Base-by-base conservation (phyloP, 2,113 vertebrate genomes). In the Hirundichthys speculiger region DNA sequence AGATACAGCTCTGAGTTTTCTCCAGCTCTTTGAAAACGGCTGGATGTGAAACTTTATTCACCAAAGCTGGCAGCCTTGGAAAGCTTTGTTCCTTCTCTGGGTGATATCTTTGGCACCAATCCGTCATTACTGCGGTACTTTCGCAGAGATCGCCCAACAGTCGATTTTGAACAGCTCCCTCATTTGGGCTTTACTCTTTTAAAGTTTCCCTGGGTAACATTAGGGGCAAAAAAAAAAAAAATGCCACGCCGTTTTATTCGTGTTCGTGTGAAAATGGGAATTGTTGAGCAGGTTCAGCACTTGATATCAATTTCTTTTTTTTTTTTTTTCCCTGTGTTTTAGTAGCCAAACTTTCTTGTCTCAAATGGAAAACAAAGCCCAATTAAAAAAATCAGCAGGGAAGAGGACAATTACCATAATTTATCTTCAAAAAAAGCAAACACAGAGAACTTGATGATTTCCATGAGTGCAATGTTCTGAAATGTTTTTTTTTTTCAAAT, bases 41-140 rank as follows among this genome's bases (percentile, higher is more conserved):
- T 27, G 53, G 42, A 73, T 64, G 74, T 77, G 34, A 62, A 73
- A 50, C 20, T 39, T 63, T 56, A 52, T 42, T 16, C 22, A 18
- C 18, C 65, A 27, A 43, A 60, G 50, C 21, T 63, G 64, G 24
- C 53, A 42, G 34, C 7, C 69, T 40, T 55, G 24, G 63, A 82
- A 39, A 58, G 60, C n/a, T 55, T 66, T 41, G 8, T 52, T 56
- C 13, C 13, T 38, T 7, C 21, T 69, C 25, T 74, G 68, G 42
- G 38, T 38, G 25, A 14, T 21, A 43, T 80, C 20, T 52, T 63
- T 41, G 41, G 45, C 59, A 12, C 39, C 12, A 24, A 41, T 39
- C 18, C n/a, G 34, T 63, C 59, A 64, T 69, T 20, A 34, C 62
- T 76, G 56, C 58, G 56, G 59, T 69, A n/a, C 67, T 80, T 80